Conservation (phyloP, 2,113 vertebrate genomes). For the Pseudolaguvia tuberculata region DNA sequence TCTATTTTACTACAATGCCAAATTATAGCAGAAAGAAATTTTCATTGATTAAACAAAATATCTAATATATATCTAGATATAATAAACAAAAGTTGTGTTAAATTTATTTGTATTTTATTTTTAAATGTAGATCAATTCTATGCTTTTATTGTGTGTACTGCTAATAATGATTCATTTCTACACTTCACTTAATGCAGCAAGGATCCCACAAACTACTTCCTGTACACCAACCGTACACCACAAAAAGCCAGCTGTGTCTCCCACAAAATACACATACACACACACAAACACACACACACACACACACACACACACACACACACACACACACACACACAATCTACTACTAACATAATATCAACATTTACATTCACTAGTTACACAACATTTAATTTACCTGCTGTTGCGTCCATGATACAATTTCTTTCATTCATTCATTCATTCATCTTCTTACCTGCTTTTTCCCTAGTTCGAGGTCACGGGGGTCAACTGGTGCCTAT, state of each 20-base stretch:
- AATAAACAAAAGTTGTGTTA: neutral
- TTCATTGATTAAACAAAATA: neutral
- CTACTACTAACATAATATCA: too few relatives aligned
- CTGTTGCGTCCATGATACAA: too few relatives aligned
- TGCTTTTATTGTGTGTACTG: neutral
- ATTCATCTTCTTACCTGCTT: too few relatives aligned
- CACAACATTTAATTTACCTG: too few relatives aligned
- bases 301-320: neutral
- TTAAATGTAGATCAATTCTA: neutral
- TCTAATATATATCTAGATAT: neutral
- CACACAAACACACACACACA: slow-evolving; percentile 31
- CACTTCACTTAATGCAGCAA: neutral
- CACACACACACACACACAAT: too few relatives aligned
- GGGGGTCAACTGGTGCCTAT: too few relatives aligned
- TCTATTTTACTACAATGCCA: neutral
- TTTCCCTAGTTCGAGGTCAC: too few relatives aligned
- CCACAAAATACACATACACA: too few relatives aligned
- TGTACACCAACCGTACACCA: slow-evolving; percentile 42
- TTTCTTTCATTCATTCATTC: too few relatives aligned
- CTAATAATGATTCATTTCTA: neutral
- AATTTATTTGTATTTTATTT: neutral
- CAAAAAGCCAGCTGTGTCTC: slow-evolving; percentile 51
- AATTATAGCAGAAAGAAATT: too few relatives aligned
- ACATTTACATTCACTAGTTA: too few relatives aligned
- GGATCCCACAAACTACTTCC: slow-evolving; percentile 50